Evolutionary conservation across 2,113 vertebrate species (phyloP), one percentile per base, ranked within the genome.

Genomic region (Chloebia gouldiae): DNA sequence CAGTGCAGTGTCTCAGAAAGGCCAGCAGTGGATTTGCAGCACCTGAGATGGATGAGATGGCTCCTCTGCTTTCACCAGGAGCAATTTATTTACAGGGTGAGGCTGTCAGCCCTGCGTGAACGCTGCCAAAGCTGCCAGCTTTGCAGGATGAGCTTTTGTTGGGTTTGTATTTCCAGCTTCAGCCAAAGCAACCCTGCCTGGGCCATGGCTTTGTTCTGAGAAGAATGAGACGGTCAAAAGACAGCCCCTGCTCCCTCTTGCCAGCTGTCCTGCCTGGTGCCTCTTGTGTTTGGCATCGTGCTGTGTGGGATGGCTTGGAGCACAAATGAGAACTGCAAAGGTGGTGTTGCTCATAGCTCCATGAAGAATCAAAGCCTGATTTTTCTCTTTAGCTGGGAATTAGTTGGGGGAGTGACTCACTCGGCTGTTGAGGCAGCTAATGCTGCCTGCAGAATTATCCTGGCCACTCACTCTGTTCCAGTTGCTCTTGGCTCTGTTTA

Each of bases 81-180:
- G 51, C 89, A 39, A 77, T 95, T 94, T 88, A 78, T 92, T 92
- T 95, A 45, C 71, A 50, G 82, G 71, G 59, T 47, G 88, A 96
- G 49, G 54, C 85, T 92, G 90, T 92, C 93, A 90, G 71, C 65
- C 88, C 88, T 61, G 75, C 20, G 0, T 6, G 88, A 69, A 10
- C 37, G 1, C 83, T 90, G 94, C 91, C 89, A 86, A 53, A 69
- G 51, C 78, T 87, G 73, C 73, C 92, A 93, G 91, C n/a, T 45
- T 81, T 85, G 78, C 91, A 81, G 84, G 68, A 44, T 49, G 72
- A 90, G 90, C 85, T 93, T 90, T 57, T 76, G 45, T 45, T 80
- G 49, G 85, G 70, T 90, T 92, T 83, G 2, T 72, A n/a, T 69
- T 88, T 57, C 82, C 39, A 53, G 71, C 71, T 90, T 57, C 63